Evolutionary conservation across 2,797 vertebrate genomes (phyloP).

Genomic region (Characodon lateralis): DNA sequence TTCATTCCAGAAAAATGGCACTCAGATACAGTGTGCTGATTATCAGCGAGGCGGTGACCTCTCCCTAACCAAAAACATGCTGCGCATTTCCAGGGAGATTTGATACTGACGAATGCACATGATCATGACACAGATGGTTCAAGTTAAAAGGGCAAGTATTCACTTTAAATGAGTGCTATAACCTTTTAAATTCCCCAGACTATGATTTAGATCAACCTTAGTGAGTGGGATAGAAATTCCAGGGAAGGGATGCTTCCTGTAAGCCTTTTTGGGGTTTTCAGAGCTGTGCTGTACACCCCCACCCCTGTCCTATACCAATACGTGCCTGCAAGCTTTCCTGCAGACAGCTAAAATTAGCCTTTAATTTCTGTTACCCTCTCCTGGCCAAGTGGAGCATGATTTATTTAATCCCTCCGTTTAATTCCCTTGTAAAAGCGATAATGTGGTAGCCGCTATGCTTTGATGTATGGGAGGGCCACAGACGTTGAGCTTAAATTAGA

Average conservation of each 20-base stretch:
- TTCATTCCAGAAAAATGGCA: constrained; percentile 45
- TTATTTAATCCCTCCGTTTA: constrained; percentile 61
- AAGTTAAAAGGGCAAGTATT: constrained; percentile 63
- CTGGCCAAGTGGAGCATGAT: constrained; percentile 63
- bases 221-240: constrained; percentile 53
- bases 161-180: constrained; percentile 41
- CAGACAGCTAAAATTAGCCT: constrained; percentile 65
- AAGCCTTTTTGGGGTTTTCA: constrained; percentile 29
- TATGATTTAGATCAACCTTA: constrained; percentile 43
- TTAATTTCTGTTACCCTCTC: constrained; percentile 57
- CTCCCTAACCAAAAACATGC: constrained; percentile 37
- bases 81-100: constrained; percentile 50
- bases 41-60: constrained; percentile 37
- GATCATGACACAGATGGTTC: constrained; percentile 56
- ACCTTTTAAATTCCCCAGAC: constrained; percentile 59
- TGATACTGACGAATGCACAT: constrained; percentile 50
- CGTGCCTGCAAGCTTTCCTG: constrained; percentile 44
- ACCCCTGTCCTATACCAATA: constrained; percentile 33
- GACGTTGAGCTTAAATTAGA: constrained; percentile 1
- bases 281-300: constrained; percentile 53
- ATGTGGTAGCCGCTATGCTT: constrained; percentile 24
- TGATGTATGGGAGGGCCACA: constrained; percentile 16
- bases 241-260: constrained; percentile 48
- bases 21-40: constrained; percentile 41
- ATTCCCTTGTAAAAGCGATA: constrained; percentile 55